Evolutionary conservation across 2,113 vertebrate genomes (phyloP).

Genomic region (Seriola aureovittata): DNA sequence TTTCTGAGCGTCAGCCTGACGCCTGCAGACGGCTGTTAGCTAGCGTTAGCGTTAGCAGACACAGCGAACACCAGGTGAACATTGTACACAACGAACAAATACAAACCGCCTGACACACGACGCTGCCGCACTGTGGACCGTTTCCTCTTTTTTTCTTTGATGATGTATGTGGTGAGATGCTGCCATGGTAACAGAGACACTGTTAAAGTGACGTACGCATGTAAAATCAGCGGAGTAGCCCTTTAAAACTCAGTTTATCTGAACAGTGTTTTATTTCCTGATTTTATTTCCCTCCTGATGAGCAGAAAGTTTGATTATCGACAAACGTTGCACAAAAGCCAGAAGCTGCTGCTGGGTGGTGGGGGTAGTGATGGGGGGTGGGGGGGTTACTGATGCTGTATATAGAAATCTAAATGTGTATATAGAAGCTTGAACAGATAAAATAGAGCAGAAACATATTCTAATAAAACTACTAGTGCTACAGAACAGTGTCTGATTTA

Average conservation of each 20-base stretch:
- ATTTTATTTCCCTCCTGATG: neutral
- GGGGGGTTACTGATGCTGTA: slow-evolving; percentile 20
- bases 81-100: too few species aligned
- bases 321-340: slow-evolving; percentile 14
- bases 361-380: neutral
- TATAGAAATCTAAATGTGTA: slow-evolving; percentile 42
- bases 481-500: slow-evolving; percentile 7
- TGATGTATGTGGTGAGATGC: too few species aligned
- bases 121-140: too few species aligned
- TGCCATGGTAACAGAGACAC: too few species aligned
- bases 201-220: neutral
- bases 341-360: neutral
- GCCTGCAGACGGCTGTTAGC: too few species aligned
- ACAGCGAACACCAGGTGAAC: too few species aligned
- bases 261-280: neutral
- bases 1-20: too few species aligned
- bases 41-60: too few species aligned
- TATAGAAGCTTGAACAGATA: slow-evolving; percentile 50
- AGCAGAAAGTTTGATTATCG: neutral
- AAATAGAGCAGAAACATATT: slow-evolving; percentile 48
- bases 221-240: neutral
- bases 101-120: too few species aligned
- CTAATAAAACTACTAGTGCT: slow-evolving; percentile 26
- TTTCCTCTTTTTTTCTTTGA: too few species aligned
- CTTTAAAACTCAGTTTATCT: neutral